These are phyloP conservation scores for Hyppa rectilinea DNA, from an alignment of 2,888 invertebrate genomes.

Conservation along the genomic window DNA sequence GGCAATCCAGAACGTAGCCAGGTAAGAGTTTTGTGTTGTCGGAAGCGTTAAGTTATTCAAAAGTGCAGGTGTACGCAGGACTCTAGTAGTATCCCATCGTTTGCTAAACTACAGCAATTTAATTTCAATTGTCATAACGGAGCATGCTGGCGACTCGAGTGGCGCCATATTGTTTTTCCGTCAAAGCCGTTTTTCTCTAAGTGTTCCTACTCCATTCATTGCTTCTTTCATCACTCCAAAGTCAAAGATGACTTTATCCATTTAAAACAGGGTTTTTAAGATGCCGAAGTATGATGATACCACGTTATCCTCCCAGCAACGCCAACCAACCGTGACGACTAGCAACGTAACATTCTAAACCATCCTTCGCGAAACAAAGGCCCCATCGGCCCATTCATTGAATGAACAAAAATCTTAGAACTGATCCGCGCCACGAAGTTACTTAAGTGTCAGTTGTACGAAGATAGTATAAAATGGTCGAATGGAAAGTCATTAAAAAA, in stretches of 20 bases:
- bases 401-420: constrained; percentile 56
- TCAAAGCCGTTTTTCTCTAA: not conserved
- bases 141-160: not conserved
- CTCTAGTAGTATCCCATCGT: not conserved
- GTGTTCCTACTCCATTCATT: not conserved
- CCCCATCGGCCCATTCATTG: constrained; percentile 54
- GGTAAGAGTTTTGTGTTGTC: not conserved
- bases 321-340: constrained; percentile 34
- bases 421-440: constrained; percentile 22
- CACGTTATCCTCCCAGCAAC: constrained; percentile 12
- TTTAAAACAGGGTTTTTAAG: not conserved
- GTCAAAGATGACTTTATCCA: not conserved
- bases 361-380: constrained; percentile 43
- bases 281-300: not conserved
- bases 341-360: constrained; percentile 13
- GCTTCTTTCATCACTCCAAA: not conserved
- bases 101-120: not conserved
- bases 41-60: not conserved
- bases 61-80: no score
- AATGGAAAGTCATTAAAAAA: not conserved
- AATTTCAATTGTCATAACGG: not conserved
- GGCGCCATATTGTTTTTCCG: no score
- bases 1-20: not conserved
- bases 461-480: not conserved
- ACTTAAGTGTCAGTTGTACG: constrained; percentile 8